Conservation (phyloP, 2,797 vertebrate genomes). For the Vespertilio murinus region DNA sequence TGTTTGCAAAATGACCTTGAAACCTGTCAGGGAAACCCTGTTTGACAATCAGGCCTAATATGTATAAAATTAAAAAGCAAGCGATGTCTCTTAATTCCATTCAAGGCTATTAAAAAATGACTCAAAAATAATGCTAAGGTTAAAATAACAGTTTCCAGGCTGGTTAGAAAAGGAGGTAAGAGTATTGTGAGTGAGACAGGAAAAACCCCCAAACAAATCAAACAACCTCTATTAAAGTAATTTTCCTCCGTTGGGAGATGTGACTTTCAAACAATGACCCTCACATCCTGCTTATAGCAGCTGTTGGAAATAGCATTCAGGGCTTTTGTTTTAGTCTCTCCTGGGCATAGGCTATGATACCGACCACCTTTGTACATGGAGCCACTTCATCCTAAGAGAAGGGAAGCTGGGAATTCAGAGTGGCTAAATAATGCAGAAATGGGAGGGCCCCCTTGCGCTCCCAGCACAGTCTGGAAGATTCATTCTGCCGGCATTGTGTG, state of each 20-base stretch:
- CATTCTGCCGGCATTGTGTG: background rate
- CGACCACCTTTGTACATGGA: slow-evolving; percentile 37
- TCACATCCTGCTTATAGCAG: slow-evolving; percentile 60
- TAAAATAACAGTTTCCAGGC: background rate
- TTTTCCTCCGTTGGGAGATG: slow-evolving; percentile 33
- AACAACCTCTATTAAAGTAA: background rate
- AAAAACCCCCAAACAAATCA: background rate
- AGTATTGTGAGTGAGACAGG: background rate
- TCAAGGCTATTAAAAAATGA: background rate
- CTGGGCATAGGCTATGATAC: background rate
- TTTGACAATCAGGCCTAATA: background rate
- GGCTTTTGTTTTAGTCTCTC: slow-evolving; percentile 49
- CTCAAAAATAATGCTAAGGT: background rate
- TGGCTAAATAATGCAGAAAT: background rate
- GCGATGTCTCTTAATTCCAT: background rate
- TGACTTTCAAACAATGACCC: slow-evolving; percentile 64
- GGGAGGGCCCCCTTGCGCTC: background rate
- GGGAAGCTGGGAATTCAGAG: background rate
- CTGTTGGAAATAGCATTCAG: slow-evolving; percentile 61
- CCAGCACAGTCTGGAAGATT: background rate
- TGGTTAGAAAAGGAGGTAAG: background rate
- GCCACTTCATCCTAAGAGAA: background rate
- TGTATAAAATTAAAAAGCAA: background rate
- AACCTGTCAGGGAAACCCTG: background rate
- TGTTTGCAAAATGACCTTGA: background rate